These are phyloP conservation scores for Sylvicapra grimmia DNA, from an alignment of 2,113 vertebrate species.

Conservation along the genomic window DNA sequence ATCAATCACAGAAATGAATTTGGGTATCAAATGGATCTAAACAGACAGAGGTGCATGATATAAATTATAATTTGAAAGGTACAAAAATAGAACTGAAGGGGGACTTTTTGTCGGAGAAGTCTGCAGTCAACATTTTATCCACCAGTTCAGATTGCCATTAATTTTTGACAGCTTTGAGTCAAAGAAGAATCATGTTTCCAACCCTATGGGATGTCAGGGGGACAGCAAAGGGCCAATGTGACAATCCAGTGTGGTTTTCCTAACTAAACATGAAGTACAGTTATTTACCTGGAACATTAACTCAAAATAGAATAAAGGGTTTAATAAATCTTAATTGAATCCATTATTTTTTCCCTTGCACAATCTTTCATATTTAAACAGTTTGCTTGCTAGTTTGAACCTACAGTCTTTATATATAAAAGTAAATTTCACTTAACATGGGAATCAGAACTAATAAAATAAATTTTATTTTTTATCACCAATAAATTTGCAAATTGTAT, in stretches of 20 bases:
- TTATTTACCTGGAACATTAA: background rate
- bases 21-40: conserved; percentile 21
- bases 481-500: background rate
- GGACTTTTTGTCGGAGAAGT: background rate
- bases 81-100: background rate
- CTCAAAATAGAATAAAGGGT: background rate
- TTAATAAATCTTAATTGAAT: background rate
- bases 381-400: background rate
- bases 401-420: background rate
- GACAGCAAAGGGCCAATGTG: background rate
- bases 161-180: background rate
- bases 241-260: background rate
- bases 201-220: background rate
- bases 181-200: background rate
- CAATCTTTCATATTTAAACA: background rate
- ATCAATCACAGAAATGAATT: conserved; percentile 32
- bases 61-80: background rate
- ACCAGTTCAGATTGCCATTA: background rate
- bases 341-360: background rate
- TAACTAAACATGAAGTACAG: background rate
- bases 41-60: background rate
- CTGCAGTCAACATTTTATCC: background rate
- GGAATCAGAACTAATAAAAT: background rate
- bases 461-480: background rate
- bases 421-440: background rate